These are phyloP conservation scores for Heliothis peltigera DNA, from an alignment of 2,888 invertebrate genomes.

Conservation along the genomic window DNA sequence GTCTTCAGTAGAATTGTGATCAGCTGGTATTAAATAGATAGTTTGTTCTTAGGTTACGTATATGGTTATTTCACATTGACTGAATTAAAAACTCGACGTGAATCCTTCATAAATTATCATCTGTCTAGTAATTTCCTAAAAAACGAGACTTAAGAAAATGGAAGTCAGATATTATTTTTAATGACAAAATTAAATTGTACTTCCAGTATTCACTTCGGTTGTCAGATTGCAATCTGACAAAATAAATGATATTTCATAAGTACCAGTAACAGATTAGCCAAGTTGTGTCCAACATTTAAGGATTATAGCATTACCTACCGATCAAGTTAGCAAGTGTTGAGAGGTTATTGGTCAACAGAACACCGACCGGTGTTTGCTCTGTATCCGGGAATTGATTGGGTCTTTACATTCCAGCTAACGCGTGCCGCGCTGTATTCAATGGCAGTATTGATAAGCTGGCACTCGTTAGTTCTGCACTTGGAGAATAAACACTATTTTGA, in stretches of 20 bases:
- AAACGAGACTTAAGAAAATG: no score
- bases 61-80: background rate
- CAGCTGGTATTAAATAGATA: conserved; percentile 8
- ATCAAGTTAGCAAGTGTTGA: background rate
- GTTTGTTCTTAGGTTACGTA: background rate
- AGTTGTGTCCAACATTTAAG: conserved; percentile 14
- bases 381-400: conserved; percentile 33
- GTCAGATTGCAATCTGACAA: no score
- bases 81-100: no score
- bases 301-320: background rate
- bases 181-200: no score
- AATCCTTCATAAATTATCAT: no score
- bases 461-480: background rate
- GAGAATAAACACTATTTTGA: background rate
- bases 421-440: conserved; percentile 16
- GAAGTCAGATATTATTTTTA: no score
- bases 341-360: conserved; percentile 29
- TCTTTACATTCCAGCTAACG: conserved; percentile 37
- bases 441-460: conserved; percentile 7
- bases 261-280: background rate
- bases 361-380: conserved; percentile 33
- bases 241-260: no score
- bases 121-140: no score
- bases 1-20: conserved; percentile 18
- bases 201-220: no score